Evolutionary conservation across 1,140 invertebrate species (phyloP), one percentile per base, ranked within the genome.

Genomic region (Drosophila tristis): DNA sequence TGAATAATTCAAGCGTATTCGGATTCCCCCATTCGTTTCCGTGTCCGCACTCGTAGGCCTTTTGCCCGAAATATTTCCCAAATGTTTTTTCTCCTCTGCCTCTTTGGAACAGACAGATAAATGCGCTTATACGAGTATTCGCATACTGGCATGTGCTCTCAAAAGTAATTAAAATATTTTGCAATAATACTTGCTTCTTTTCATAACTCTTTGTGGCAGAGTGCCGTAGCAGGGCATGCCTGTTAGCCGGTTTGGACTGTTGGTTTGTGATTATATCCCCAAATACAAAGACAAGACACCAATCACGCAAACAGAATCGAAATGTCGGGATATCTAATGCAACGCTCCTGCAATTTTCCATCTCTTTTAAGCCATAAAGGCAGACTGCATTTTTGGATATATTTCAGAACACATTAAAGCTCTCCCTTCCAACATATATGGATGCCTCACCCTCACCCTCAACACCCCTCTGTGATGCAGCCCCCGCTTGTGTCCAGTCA

Each of bases 1-100:
- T 90, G 87, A 90, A 90, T 90, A 90, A 90, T 89, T 87, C 84
- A 87, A 89, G 84, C 82, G 76, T 79, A 80, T 90, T 86, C 85
- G 35, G 35, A 4, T 39, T 39, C 11, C 35, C 35, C 11, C 11
- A 4, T 2, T 13, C 20, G 26, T 29, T 5, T 29, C 6, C 26
- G 26, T 29, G 5, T 29, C n/a, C n/a, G n/a, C n/a, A n/a, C n/a
- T 29, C 26, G 35, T 78, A 76, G 63, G 63, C 80, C 64, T 61
- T 62, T 58, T 62, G 43, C 43, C 29, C 31, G 15, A 44, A 44
- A 45, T 20, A 20, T 20, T 20, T 49, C 6, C 47, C 42, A 50
- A 62, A 64, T 63, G 53, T 55, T 73, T 45, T 57, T 53, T 59
- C 29, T 16, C 13, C 29, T 23, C 55, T 57, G n/a, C 39, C 31